Evolutionary conservation across 1,140 invertebrate species (phyloP).

Genomic region (Philotrypesis tridentata): DNA sequence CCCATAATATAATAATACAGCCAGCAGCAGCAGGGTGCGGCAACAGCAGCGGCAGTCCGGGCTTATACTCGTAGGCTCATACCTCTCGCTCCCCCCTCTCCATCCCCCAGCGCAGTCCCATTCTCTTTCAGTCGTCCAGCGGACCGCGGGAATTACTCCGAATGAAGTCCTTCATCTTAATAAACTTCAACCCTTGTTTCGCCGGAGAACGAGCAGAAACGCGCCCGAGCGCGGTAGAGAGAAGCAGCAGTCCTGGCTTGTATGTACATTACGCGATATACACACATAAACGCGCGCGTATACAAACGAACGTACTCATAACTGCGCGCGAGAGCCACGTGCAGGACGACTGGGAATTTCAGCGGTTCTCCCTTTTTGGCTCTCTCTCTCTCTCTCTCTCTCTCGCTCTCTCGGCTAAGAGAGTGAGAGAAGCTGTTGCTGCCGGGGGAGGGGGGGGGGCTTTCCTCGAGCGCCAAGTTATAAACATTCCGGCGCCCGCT

Average conservation of each 20-base stretch:
- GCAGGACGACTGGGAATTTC: neutral
- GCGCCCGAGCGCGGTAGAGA: neutral
- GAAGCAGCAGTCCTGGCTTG: neutral
- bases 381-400: too few relatives aligned
- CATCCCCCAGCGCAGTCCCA: neutral
- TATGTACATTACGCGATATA: neutral
- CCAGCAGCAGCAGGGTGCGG: neutral
- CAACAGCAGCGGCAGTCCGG: neutral
- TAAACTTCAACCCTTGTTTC: constrained; percentile 62
- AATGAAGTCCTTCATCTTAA: constrained; percentile 71
- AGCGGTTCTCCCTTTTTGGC: neutral
- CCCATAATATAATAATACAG: constrained; percentile 22
- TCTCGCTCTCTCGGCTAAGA: too few relatives aligned
- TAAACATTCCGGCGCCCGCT: neutral
- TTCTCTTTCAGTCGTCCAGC: constrained; percentile 39
- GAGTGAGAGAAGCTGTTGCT: neutral
- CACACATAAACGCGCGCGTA: neutral
- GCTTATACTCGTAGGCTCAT: constrained; percentile 44
- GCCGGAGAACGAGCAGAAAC: neutral
- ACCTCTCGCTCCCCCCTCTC: neutral
- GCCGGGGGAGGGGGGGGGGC: too few relatives aligned
- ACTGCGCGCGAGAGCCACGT: neutral
- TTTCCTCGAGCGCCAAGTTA: neutral
- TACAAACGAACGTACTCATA: neutral
- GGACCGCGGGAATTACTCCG: constrained; percentile 58